phyloP scores from a whole-genome alignment of 2,888 invertebrate species.

The Lepetodrilus schrolli region DNA sequence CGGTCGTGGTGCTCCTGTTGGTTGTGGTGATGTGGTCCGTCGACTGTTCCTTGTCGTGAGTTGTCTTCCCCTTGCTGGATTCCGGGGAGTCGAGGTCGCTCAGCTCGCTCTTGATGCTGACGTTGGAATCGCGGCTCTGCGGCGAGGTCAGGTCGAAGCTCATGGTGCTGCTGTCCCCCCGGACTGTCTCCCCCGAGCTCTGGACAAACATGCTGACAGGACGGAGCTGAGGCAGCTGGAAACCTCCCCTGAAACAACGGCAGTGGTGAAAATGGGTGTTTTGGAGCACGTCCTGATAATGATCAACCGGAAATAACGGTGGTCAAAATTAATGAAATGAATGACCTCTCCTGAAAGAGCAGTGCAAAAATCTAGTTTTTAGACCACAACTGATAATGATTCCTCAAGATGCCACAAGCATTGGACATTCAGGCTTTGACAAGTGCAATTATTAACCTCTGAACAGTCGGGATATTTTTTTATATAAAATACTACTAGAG shows the following conservation, averaged over 20 bases:
- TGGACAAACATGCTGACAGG: conserved; percentile 60
- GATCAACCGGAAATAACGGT: too few species aligned
- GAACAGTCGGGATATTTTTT: too few species aligned
- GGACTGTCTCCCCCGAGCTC: conserved; percentile 77
- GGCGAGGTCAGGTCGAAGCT: conserved; percentile 69
- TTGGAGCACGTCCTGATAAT: too few species aligned
- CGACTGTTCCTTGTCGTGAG: conserved; percentile 68
- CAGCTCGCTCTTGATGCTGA: conserved; percentile 73
- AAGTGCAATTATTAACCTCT: too few species aligned
- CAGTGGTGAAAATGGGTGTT: too few species aligned
- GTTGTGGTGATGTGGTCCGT: conserved; percentile 64
- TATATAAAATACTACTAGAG: too few species aligned
- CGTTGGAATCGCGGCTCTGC: conserved; percentile 67
- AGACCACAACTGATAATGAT: too few species aligned
- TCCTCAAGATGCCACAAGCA: too few species aligned
- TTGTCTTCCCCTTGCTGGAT: conserved; percentile 46
- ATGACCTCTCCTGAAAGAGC: neutral
- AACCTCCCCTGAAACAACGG: conserved; percentile 57
- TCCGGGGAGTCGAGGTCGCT: conserved; percentile 62
- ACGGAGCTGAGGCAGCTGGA: conserved; percentile 66
- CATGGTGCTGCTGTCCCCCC: conserved; percentile 77
- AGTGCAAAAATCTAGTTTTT: neutral
- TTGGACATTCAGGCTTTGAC: too few species aligned
- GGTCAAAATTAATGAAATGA: neutral
- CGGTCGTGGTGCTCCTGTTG: conserved; percentile 59